Evolutionary conservation across 2,888 invertebrate genomes (phyloP).

Genomic region (Cosmia trapezina): DNA sequence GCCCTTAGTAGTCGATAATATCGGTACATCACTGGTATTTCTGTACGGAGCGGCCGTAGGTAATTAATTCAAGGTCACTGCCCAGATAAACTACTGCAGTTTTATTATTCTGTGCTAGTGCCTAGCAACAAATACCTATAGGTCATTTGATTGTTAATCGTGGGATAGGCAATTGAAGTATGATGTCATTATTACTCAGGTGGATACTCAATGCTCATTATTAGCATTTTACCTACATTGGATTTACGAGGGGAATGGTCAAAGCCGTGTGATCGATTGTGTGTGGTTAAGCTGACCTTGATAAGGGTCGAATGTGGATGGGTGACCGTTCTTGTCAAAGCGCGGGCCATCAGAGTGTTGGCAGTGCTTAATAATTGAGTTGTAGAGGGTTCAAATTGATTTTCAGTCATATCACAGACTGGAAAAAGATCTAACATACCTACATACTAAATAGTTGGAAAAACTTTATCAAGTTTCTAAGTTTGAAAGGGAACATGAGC

Average conservation of each 20-base stretch:
- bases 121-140: slow-evolving; percentile 22
- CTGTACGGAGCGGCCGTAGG: too few relatives aligned
- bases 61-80: too few relatives aligned
- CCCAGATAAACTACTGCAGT: too few relatives aligned
- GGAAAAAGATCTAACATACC: too few relatives aligned
- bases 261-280: slow-evolving; percentile 5
- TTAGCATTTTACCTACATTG: slow-evolving; percentile 28
- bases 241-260: background rate
- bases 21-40: too few relatives aligned
- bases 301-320: background rate
- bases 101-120: background rate
- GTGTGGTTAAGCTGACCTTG: background rate
- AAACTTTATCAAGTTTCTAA: background rate
- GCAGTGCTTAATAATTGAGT: background rate
- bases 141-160: slow-evolving; percentile 45
- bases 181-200: slow-evolving; percentile 40
- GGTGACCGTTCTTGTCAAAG: background rate
- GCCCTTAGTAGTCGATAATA: too few relatives aligned
- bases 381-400: background rate
- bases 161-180: slow-evolving; percentile 35
- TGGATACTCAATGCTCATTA: slow-evolving; percentile 27
- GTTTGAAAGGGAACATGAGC: background rate
- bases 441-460: too few relatives aligned
- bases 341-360: background rate
- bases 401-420: background rate